Evolutionary conservation across 1,140 invertebrate genomes (phyloP).

Genomic region (Drosophila pseudoobscura): DNA sequence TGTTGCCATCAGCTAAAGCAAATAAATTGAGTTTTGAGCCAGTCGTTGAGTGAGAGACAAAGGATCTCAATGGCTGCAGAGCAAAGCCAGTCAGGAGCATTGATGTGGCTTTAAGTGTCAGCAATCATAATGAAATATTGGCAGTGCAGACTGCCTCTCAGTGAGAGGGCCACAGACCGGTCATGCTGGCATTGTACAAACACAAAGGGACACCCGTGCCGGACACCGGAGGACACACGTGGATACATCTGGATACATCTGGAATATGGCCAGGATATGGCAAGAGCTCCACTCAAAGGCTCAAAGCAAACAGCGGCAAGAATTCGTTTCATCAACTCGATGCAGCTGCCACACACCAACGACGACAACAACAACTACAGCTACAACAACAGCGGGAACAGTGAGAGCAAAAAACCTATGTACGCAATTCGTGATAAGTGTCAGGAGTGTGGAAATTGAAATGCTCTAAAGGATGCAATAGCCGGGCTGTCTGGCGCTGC

Average conservation of each 20-base stretch:
- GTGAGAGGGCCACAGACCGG: slow-evolving; percentile 5
- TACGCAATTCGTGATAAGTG: slow-evolving; percentile 53
- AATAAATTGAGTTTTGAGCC: slow-evolving; percentile 77
- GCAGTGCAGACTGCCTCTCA: slow-evolving; percentile 5
- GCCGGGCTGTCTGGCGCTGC: slow-evolving; percentile 2
- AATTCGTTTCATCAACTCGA: slow-evolving; percentile 61
- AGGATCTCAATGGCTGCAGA: slow-evolving; percentile 25
- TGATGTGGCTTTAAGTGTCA: slow-evolving; percentile 69
- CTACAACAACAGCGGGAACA: no score
- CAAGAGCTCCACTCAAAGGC: slow-evolving; percentile 50
- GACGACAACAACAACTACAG: neutral
- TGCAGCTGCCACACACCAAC: slow-evolving; percentile 20
- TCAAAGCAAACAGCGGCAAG: slow-evolving; percentile 57
- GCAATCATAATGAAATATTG: slow-evolving; percentile 79
- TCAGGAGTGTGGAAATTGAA: slow-evolving; percentile 64
- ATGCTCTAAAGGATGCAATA: slow-evolving; percentile 67
- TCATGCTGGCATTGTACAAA: slow-evolving; percentile 12
- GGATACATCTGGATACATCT: slow-evolving; percentile 22
- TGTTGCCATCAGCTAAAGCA: slow-evolving; percentile 39
- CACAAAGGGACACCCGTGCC: slow-evolving; percentile 26
- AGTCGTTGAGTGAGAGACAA: slow-evolving; percentile 41
- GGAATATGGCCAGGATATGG: slow-evolving; percentile 55
- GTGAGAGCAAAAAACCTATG: slow-evolving; percentile 33
- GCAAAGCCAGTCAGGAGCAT: slow-evolving; percentile 51
- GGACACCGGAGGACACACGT: neutral